Evolutionary conservation across 2,888 invertebrate genomes (phyloP).

Genomic region (Microplitis manilae): DNA sequence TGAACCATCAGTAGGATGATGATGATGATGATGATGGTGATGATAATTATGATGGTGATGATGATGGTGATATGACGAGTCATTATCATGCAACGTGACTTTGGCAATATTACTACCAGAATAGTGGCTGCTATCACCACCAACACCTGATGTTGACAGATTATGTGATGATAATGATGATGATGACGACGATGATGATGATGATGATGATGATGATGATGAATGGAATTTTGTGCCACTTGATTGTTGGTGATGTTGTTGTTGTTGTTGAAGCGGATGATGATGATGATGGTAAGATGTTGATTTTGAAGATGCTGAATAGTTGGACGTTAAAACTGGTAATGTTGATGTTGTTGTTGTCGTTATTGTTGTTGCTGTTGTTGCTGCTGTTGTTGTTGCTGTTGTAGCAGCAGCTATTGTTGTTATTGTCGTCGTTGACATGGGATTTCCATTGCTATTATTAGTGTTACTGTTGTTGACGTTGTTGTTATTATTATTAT

Average conservation of each 20-base stretch:
- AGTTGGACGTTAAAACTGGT: conserved; percentile 62
- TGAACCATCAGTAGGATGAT: conserved; percentile 24
- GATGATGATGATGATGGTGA: conserved; percentile 36
- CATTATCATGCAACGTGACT: neutral
- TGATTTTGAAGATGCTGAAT: conserved; percentile 63
- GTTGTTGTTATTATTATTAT: conserved; percentile 30
- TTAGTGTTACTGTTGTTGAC: conserved; percentile 2
- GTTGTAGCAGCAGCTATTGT: conserved; percentile 34
- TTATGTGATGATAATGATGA: conserved; percentile 15
- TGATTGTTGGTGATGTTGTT: neutral
- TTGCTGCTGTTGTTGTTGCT: conserved; percentile 54
- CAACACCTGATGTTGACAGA: neutral
- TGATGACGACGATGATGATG: neutral
- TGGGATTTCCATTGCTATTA: conserved; percentile 30
- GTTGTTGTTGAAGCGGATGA: neutral
- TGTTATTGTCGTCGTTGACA: neutral
- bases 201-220: neutral
- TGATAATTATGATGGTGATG: conserved; percentile 36
- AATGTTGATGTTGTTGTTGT: conserved; percentile 51
- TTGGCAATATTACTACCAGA: neutral
- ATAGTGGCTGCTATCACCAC: neutral
- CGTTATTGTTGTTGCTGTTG: neutral
- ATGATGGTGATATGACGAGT: conserved; percentile 20
- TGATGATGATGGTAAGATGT: conserved; percentile 62
- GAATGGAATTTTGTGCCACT: neutral